These are phyloP conservation scores for Probosciger aterrimus DNA, from an alignment of 2,113 vertebrate genomes.

Conservation along the genomic window DNA sequence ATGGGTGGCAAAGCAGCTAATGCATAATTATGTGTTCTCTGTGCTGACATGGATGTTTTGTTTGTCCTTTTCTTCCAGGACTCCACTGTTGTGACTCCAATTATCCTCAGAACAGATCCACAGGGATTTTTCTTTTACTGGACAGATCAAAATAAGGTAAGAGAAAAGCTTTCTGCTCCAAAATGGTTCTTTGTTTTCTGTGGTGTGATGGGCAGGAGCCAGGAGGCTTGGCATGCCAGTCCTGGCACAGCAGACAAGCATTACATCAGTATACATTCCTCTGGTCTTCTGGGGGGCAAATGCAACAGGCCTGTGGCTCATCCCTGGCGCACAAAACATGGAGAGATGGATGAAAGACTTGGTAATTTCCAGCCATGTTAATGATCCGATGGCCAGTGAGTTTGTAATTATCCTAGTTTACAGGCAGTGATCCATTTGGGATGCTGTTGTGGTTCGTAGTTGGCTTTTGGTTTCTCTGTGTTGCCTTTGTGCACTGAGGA, in stretches of 20 bases:
- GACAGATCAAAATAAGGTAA: conserved; percentile 98
- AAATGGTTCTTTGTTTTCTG: neutral
- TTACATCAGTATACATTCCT: neutral
- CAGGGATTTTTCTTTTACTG: conserved; percentile 97
- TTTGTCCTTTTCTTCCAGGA: conserved; percentile 74
- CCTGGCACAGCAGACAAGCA: neutral
- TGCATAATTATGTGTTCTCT: neutral
- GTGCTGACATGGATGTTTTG: neutral
- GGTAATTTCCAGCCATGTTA: neutral
- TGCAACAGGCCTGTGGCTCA: neutral
- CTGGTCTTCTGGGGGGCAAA: neutral
- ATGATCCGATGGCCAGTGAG: neutral
- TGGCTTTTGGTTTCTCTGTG: neutral
- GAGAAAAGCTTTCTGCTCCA: neutral
- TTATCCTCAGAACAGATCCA: conserved; percentile 91
- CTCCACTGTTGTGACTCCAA: conserved; percentile 86
- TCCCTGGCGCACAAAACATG: neutral
- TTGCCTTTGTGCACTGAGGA: neutral
- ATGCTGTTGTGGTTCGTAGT: neutral
- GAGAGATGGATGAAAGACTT: neutral
- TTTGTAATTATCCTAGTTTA: neutral
- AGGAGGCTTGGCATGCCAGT: neutral
- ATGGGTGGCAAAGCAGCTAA: neutral
- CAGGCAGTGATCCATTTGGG: neutral
- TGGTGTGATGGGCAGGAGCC: neutral